phyloP scores from a whole-genome alignment of 2,888 invertebrate genomes.

The Kuschelorhynchus macadamiae region DNA sequence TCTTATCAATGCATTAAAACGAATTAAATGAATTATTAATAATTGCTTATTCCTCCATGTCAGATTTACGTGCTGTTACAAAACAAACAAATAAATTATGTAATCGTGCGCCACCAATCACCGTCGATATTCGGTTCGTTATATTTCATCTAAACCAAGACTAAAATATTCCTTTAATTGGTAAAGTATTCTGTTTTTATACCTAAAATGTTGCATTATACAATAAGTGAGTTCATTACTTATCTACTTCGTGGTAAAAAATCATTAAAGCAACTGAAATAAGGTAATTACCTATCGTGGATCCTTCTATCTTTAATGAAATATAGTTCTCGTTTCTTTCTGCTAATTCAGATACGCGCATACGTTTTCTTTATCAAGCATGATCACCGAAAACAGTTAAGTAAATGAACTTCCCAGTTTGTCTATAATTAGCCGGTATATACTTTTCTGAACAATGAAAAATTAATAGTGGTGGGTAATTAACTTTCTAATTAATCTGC shows the following conservation, averaged over 20 bases:
- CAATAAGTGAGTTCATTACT: constrained; percentile 27
- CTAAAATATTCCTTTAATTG: constrained; percentile 19
- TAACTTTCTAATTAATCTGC: not conserved
- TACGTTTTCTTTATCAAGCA: constrained; percentile 17
- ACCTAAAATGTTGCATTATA: constrained; percentile 12
- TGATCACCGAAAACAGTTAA: constrained; percentile 28
- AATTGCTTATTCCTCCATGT: too few relatives aligned
- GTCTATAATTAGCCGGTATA: constrained; percentile 16
- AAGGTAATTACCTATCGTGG: constrained; percentile 14
- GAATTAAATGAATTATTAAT: too few relatives aligned
- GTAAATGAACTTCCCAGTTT: constrained; percentile 23
- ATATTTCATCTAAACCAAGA: too few relatives aligned
- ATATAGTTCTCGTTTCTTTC: constrained; percentile 10
- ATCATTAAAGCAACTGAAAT: constrained; percentile 27
- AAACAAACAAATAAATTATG: too few relatives aligned
- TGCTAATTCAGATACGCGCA: constrained; percentile 6
- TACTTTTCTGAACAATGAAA: constrained; percentile 24
- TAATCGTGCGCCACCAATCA: too few relatives aligned
- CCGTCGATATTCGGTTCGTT: too few relatives aligned
- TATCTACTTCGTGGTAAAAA: constrained; percentile 30
- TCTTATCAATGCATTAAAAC: too few relatives aligned
- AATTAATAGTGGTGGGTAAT: constrained; percentile 16
- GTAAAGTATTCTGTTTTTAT: constrained; percentile 19
- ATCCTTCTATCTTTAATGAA: constrained; percentile 16
- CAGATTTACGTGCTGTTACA: too few relatives aligned